A percentile compares a stretch with the other conserved stretches of the same genome.
phyloP scores from a whole-genome alignment of 2,888 invertebrate genomes.

The Gibbula magus region DNA sequence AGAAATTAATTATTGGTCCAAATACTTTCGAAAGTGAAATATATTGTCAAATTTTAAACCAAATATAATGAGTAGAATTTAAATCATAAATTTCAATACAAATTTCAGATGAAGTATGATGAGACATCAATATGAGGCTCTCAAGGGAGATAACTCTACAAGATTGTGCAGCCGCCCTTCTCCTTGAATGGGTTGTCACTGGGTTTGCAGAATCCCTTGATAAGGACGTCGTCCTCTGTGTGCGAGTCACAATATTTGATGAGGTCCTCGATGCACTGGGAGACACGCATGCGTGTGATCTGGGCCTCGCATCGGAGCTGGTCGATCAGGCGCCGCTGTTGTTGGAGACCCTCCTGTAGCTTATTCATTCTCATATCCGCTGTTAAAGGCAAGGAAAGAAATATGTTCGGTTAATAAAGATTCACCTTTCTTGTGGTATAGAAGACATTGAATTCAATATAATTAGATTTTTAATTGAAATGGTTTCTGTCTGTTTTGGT shows the following conservation, averaged over 20 bases:
- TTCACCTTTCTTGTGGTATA: no score
- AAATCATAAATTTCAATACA: neutral
- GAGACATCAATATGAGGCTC: neutral
- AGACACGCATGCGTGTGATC: constrained; percentile 89
- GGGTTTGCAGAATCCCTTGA: constrained; percentile 94
- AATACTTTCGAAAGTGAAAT: no score
- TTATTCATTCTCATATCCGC: constrained; percentile 66
- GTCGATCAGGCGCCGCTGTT: constrained; percentile 94
- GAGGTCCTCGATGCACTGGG: constrained; percentile 93
- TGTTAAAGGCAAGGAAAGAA: neutral
- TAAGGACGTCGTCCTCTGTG: constrained; percentile 92
- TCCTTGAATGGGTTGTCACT: constrained; percentile 89
- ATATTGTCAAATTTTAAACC: no score
- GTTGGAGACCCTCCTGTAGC: constrained; percentile 81
- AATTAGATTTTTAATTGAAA: no score
- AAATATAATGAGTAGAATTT: no score
- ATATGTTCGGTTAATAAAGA: neutral
- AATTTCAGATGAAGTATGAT: neutral
- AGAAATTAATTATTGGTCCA: no score
- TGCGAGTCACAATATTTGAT: constrained; percentile 80
- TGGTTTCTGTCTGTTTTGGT: no score
- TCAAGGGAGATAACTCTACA: constrained; percentile 46
- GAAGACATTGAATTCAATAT: no score
- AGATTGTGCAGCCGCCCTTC: constrained; percentile 68
- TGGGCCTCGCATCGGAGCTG: constrained; percentile 94